Evolutionary conservation across 2,888 invertebrate genomes (phyloP), one percentile per base, ranked within the genome.

Genomic region (Branchellion lobata): DNA sequence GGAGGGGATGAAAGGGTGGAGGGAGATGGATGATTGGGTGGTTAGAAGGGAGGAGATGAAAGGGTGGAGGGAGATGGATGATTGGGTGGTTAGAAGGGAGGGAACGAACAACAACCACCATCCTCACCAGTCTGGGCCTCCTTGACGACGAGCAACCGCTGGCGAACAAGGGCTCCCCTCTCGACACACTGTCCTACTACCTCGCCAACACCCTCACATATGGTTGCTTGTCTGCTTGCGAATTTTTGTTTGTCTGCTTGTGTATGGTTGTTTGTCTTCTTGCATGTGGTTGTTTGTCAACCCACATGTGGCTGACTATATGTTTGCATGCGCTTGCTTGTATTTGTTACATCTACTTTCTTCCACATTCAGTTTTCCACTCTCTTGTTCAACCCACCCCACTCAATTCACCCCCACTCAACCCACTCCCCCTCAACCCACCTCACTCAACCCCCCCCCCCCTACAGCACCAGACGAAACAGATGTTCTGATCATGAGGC

Each of bases 171-270:
- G 85, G 85, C 82, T 92, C 95, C 0, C 96, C 98, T 0, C 89
- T 99, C 53, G 97, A 98, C 86, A 96, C 98, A 0, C 89, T 99
- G 72, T 94, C 94, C 65, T 91, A 94, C 86, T 95, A 94, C 87
- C 90, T 98, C 61, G 91, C 93, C 78, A 93, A 93, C 83, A 92
- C 91, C 85, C 89, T 97, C 65, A 91, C 91, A 34, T 91, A 93
- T 83, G 92, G 94, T 92, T 88, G 88, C 86, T 65, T 1, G 27
- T 34, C 3, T 24, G 24, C 11, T 57, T 57, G 24, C 14, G 24
- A 14, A n/a, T 73, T 40, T 5, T 5, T 40, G 40, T 5, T 40
- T 40, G 40, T 21, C 11, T 3, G 33, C 14, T 31, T 8, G 36
- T n/a, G 14, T 29, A 61, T 33, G n/a, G n/a, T 11, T 65, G 27